Evolutionary conservation across 2,888 invertebrate genomes (phyloP).

Genomic region (Caenorhabditis sinica): DNA sequence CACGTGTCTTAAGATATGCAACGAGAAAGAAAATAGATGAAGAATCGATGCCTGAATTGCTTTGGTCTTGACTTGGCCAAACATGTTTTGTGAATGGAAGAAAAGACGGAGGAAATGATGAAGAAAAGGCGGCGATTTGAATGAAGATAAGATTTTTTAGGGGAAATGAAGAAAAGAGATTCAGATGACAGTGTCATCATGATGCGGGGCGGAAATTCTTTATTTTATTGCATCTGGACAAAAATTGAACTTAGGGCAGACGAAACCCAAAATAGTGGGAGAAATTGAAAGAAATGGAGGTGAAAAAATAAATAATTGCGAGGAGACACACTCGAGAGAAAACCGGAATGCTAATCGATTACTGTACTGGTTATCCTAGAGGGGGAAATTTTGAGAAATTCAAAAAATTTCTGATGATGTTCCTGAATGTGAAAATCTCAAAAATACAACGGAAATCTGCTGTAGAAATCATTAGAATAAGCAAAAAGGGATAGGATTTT

Average conservation of each 20-base stretch:
- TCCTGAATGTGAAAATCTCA: too few species aligned
- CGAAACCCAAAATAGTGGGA: too few species aligned
- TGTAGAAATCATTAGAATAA: too few species aligned
- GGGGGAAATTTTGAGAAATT: neutral
- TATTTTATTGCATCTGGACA: neutral
- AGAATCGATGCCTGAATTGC: constrained; percentile 49
- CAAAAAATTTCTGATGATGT: too few species aligned
- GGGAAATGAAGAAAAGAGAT: constrained; percentile 16
- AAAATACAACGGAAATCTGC: too few species aligned
- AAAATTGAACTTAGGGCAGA: neutral
- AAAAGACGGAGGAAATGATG: neutral
- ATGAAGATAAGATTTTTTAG: constrained; percentile 41
- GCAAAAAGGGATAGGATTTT: too few species aligned
- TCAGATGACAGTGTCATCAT: neutral
- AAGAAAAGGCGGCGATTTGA: constrained; percentile 47
- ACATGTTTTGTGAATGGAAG: constrained; percentile 57
- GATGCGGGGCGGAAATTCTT: constrained; percentile 8
- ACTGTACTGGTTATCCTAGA: neutral
- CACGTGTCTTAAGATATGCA: constrained; percentile 34
- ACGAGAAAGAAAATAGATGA: neutral
- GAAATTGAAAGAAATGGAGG: neutral
- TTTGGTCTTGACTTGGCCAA: constrained; percentile 15
- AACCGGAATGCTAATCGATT: neutral
- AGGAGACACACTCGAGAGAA: neutral
- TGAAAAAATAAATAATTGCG: neutral